These are phyloP conservation scores for Sylvilagus floridanus DNA, from an alignment of 2,797 vertebrate species.

Conservation along the genomic window DNA sequence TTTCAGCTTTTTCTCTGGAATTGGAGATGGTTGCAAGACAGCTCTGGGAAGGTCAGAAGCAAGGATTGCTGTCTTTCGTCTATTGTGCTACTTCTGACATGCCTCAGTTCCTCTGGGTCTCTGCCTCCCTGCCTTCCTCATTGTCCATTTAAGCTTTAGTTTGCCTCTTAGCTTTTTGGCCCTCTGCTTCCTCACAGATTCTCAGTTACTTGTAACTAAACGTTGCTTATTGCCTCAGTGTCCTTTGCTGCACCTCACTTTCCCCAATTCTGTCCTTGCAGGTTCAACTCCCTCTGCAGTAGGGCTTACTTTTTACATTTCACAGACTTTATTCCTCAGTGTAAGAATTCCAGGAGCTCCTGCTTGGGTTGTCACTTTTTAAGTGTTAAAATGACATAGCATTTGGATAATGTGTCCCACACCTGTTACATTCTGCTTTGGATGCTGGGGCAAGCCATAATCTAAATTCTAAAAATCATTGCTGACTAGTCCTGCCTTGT, in stretches of 20 bases:
- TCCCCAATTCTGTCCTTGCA: background rate
- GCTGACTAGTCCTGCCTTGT: background rate
- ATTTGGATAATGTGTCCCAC: background rate
- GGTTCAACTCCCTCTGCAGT: background rate
- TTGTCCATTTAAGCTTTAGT: background rate
- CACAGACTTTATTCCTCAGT: background rate
- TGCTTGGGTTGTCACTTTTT: slow-evolving; percentile 15
- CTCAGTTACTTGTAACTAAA: background rate
- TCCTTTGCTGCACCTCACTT: background rate
- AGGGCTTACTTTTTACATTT: background rate
- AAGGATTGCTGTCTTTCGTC: background rate
- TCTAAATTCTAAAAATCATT: background rate
- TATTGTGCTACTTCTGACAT: background rate
- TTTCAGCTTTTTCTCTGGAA: background rate
- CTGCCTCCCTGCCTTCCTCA: background rate
- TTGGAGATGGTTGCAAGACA: background rate
- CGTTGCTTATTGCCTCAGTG: background rate
- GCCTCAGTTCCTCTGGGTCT: background rate
- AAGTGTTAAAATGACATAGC: background rate
- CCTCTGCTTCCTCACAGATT: slow-evolving; percentile 4
- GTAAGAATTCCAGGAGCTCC: background rate
- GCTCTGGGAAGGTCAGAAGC: background rate
- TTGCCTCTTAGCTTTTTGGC: background rate
- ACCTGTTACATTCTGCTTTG: background rate
- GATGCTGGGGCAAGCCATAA: background rate